These are phyloP conservation scores for Holacanthus passer DNA, from an alignment of 2,113 vertebrate species.

Conservation along the genomic window DNA sequence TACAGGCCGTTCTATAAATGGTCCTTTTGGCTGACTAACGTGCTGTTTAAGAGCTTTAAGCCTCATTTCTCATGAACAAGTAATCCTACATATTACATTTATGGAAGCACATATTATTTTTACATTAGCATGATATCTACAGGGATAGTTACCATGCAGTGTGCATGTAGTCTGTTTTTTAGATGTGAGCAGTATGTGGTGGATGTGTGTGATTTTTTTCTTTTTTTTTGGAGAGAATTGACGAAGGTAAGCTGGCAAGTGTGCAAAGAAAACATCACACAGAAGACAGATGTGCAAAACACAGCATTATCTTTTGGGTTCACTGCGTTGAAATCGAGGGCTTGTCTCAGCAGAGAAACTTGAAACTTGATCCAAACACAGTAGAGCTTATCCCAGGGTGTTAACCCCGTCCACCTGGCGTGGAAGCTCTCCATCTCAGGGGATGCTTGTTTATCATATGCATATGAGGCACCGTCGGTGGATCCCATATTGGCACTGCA, in stretches of 20 bases:
- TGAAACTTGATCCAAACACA: conserved; percentile 31
- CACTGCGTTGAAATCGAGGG: conserved; percentile 5
- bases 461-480: conserved; percentile 39
- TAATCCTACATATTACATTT: neutral
- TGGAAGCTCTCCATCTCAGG: conserved; percentile 20
- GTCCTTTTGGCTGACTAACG: neutral
- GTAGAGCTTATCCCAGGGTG: conserved; percentile 42
- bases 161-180: neutral
- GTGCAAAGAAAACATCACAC: neutral
- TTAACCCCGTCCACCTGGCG: conserved; percentile 57
- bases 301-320: neutral
- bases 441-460: conserved; percentile 46
- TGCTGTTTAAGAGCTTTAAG: neutral
- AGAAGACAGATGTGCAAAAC: neutral
- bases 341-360: neutral
- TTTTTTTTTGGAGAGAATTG: neutral
- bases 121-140: neutral
- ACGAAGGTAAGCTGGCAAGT: neutral
- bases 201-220: neutral
- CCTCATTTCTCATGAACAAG: neutral
- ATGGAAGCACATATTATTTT: neutral
- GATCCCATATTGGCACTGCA: conserved; percentile 22
- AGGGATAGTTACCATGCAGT: neutral
- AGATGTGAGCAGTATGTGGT: neutral
- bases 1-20: neutral